Conservation (phyloP, 1,140 invertebrate genomes). For the Sesamia nonagrioides region DNA sequence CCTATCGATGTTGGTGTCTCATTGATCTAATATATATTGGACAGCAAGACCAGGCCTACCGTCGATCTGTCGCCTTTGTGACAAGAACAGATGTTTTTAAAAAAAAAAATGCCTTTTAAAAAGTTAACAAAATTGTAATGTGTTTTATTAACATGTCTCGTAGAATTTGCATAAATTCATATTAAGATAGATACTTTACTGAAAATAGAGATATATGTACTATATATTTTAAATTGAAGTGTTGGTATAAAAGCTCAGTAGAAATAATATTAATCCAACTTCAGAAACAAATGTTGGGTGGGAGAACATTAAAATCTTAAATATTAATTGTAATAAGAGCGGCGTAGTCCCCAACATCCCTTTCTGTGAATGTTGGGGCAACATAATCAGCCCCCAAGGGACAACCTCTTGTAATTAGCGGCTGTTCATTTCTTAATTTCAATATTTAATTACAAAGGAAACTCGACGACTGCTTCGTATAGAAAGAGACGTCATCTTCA, state of each 20-base stretch:
- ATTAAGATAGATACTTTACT: not conserved
- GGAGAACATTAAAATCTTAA: conserved; percentile 68
- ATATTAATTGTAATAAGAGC: conserved; percentile 80
- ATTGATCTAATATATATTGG: conserved; percentile 55
- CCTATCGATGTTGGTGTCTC: conserved; percentile 53
- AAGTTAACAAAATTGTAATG: too few species aligned
- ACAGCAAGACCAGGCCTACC: conserved; percentile 27
- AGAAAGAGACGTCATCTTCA: conserved; percentile 86
- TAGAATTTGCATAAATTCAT: conserved; percentile 10
- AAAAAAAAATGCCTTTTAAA: too few species aligned
- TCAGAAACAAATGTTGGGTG: conserved; percentile 41
- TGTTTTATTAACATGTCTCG: conserved; percentile 11
- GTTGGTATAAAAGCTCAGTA: not conserved
- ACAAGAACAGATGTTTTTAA: conserved; percentile 34
- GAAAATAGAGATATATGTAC: not conserved
- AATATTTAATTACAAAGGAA: conserved; percentile 88
- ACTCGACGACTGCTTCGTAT: conserved; percentile 83
- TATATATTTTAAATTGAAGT: not conserved
- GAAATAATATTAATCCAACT: conserved; percentile 36
- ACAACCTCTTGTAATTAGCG: conserved; percentile 87
- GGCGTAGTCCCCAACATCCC: conserved; percentile 72
- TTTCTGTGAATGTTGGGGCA: conserved; percentile 79
- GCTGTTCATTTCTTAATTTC: conserved; percentile 89
- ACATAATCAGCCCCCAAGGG: conserved; percentile 85
- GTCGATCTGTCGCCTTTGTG: conserved; percentile 16